Conservation (phyloP, 2,797 vertebrate genomes). For the Coregonus suidteri region DNA sequence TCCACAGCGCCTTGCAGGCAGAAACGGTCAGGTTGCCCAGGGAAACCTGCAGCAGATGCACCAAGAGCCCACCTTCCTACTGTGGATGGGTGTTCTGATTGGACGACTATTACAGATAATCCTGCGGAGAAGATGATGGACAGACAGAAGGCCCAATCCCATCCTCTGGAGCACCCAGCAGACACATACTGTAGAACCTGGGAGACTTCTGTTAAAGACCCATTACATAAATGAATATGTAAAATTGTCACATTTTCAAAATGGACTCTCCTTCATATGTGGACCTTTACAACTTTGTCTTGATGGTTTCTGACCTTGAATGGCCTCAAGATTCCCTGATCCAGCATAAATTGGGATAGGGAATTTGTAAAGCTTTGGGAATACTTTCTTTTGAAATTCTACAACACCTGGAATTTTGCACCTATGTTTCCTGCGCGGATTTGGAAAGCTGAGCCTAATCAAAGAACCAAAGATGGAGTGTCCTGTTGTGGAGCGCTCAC, state of each 20-base stretch:
- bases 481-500: constrained; percentile 44
- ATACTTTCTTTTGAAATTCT: constrained; percentile 34
- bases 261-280: constrained; percentile 14
- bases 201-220: constrained; percentile 12
- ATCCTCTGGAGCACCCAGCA: constrained; percentile 66
- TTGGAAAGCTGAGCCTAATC: constrained; percentile 54
- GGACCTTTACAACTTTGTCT: constrained; percentile 25
- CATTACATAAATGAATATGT: constrained; percentile 48
- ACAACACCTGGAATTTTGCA: constrained; percentile 46
- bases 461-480: constrained; percentile 60
- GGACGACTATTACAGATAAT: constrained; percentile 66
- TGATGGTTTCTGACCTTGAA: constrained; percentile 13
- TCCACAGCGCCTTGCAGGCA: constrained; percentile 45
- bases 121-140: constrained; percentile 58
- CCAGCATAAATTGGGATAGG: constrained; percentile 15
- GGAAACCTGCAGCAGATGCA: constrained; percentile 41
- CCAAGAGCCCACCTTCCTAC: constrained; percentile 61
- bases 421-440: constrained; percentile 56
- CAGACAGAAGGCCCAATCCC: constrained; percentile 45
- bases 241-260: background rate
- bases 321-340: constrained; percentile 12
- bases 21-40: constrained; percentile 31
- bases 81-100: constrained; percentile 67
- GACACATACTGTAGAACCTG: constrained; percentile 65
- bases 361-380: constrained; percentile 8